These are phyloP conservation scores for Diploptera punctata DNA, from an alignment of 2,888 invertebrate species.

Conservation along the genomic window DNA sequence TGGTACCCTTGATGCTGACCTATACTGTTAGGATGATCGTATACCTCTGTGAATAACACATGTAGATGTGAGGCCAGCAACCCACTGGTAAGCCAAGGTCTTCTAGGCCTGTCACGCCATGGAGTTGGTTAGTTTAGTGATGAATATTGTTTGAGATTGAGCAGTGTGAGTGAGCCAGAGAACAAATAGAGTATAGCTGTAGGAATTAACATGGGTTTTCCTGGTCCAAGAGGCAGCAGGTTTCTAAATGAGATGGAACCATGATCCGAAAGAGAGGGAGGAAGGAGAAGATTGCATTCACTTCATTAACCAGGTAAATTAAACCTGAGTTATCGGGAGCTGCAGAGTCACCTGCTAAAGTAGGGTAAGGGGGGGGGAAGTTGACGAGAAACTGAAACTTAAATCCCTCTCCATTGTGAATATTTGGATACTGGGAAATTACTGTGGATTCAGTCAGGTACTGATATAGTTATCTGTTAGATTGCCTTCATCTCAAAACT, in stretches of 20 bases:
- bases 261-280: neutral
- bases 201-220: conserved; percentile 22
- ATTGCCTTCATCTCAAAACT: no score
- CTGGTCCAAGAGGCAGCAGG: neutral
- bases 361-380: neutral
- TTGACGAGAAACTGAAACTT: neutral
- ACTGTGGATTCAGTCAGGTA: neutral
- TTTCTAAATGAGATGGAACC: conserved; percentile 24
- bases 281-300: conserved; percentile 28
- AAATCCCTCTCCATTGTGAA: neutral
- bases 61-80: no score
- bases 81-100: no score
- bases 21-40: no score
- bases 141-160: no score
- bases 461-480: no score
- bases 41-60: no score
- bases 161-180: neutral
- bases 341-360: neutral
- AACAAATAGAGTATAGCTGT: conserved; percentile 13
- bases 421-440: conserved; percentile 2
- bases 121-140: no score
- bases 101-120: no score
- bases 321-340: conserved; percentile 31
- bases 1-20: no score
- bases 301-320: conserved; percentile 40